Evolutionary conservation across 2,888 invertebrate species (phyloP).

Genomic region (Loripinus fragilis): DNA sequence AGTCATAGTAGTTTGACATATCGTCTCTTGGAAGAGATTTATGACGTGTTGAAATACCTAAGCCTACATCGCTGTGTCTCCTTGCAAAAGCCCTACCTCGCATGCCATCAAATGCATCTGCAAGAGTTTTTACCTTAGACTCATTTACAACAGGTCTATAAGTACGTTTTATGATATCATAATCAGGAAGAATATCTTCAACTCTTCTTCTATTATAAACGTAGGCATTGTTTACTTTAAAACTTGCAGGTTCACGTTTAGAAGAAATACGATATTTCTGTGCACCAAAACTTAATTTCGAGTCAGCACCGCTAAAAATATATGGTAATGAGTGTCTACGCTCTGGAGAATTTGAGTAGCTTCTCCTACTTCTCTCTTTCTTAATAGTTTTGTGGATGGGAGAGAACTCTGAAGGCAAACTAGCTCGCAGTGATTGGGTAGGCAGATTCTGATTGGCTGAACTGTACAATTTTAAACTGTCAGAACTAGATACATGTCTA

Average conservation of each 20-base stretch:
- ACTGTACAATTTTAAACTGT: background rate
- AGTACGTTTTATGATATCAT: constrained; percentile 5
- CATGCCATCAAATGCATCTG: background rate
- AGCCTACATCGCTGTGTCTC: constrained; percentile 48
- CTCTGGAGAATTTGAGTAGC: constrained; percentile 1
- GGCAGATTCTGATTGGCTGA: constrained; percentile 26
- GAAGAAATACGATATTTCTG: background rate
- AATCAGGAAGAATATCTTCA: constrained; percentile 20
- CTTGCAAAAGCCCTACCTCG: constrained; percentile 10
- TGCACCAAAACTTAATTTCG: background rate
- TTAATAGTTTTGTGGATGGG: constrained; percentile 28
- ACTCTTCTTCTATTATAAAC: constrained; percentile 45
- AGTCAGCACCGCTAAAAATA: background rate
- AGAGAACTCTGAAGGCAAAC: constrained; percentile 33
- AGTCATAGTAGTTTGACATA: constrained; percentile 10
- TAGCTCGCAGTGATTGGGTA: constrained; percentile 34
- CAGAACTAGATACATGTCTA: constrained; percentile 21
- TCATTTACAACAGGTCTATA: constrained; percentile 1
- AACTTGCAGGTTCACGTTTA: constrained; percentile 19
- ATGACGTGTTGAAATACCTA: constrained; percentile 25
- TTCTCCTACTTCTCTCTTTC: constrained; percentile 6
- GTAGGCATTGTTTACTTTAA: constrained; percentile 49
- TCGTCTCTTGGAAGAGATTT: constrained; percentile 15
- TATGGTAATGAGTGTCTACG: background rate
- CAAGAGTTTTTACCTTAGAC: background rate